Conservation (phyloP, 2,113 vertebrate species). For the Axis porcinus region DNA sequence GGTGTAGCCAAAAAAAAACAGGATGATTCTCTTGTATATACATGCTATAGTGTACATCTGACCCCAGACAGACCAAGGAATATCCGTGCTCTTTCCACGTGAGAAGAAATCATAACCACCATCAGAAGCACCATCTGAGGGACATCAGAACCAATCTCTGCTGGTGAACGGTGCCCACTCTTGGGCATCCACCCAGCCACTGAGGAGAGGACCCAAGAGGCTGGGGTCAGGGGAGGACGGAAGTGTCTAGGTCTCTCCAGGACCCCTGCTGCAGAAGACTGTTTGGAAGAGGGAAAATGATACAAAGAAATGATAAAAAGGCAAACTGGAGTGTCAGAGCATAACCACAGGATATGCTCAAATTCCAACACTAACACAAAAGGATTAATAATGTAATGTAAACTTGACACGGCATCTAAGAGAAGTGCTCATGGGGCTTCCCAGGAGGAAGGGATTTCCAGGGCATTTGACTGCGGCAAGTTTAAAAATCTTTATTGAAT, state of each 20-base stretch:
- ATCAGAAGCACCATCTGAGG: background rate
- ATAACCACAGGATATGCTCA: background rate
- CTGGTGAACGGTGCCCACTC: background rate
- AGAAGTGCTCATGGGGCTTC: background rate
- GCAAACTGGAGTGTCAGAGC: background rate
- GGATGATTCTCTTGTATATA: background rate
- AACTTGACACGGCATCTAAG: background rate
- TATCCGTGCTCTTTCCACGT: accelerated
- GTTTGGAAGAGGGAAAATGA: background rate
- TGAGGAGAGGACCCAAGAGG: background rate
- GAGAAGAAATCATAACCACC: background rate
- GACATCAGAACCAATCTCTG: background rate
- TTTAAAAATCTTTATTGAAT: background rate
- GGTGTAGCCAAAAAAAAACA: background rate
- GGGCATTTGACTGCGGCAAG: background rate
- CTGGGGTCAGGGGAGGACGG: background rate
- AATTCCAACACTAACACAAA: background rate
- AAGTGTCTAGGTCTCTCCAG: background rate
- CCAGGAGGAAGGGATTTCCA: background rate
- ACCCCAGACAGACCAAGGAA: background rate
- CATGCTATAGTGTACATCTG: background rate
- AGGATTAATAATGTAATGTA: background rate
- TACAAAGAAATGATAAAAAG: background rate
- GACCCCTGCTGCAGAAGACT: background rate
- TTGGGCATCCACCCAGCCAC: background rate